Percentiles rank a stretch among this genome's conserved stretches.
These are phyloP conservation scores for Oncorhynchus kisutch DNA, from an alignment of 2,113 vertebrate genomes.

Conservation along the genomic window DNA sequence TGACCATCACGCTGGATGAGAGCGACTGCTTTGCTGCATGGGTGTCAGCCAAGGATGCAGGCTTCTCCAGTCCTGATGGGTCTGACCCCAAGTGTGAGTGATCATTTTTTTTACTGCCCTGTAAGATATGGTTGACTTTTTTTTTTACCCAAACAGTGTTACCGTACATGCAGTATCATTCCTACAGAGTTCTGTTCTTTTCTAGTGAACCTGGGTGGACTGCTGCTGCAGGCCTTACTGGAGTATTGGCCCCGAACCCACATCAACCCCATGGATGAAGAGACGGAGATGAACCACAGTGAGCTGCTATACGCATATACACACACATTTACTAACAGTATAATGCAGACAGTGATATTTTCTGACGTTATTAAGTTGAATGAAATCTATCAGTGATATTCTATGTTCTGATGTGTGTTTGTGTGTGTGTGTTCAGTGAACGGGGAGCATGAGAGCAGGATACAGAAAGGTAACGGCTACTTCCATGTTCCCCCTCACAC, in stretches of 20 bases:
- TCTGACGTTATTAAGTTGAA: background rate
- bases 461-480: conserved; percentile 88
- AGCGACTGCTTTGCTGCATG: conserved; percentile 90
- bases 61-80: conserved; percentile 85
- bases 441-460: conserved; percentile 83
- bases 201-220: conserved; percentile 85
- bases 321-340: background rate
- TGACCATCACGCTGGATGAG: conserved; percentile 89
- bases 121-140: background rate
- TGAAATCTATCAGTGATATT: background rate
- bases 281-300: conserved; percentile 73
- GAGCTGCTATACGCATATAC: background rate
- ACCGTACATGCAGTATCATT: background rate
- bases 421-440: conserved; percentile 70
- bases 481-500: conserved; percentile 89
- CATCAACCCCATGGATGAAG: conserved; percentile 86
- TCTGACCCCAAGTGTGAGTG: conserved; percentile 88
- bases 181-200: conserved; percentile 1
- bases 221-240: conserved; percentile 84
- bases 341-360: background rate
- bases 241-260: conserved; percentile 90
- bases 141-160: no score
- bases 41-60: conserved; percentile 89
- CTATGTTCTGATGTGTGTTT: background rate
- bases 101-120: background rate